Conservation (phyloP, 2,888 invertebrate genomes). For the Apamea crenata region DNA sequence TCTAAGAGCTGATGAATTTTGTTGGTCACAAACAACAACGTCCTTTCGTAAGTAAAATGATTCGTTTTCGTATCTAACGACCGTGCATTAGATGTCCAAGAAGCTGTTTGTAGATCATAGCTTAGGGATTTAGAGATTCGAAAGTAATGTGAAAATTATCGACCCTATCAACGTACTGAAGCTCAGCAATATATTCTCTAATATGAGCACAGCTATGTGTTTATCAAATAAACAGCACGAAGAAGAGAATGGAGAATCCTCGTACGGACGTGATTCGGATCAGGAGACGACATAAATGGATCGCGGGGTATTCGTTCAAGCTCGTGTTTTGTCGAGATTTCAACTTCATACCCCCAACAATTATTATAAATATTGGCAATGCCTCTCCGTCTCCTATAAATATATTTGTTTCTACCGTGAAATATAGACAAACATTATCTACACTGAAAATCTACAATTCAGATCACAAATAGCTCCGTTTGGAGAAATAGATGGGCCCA, state of each 20-base stretch:
- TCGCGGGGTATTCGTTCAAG: constrained; percentile 67
- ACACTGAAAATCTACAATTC: constrained; percentile 67
- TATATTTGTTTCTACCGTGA: constrained; percentile 51
- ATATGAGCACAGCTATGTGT: constrained; percentile 57
- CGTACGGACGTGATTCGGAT: constrained; percentile 77
- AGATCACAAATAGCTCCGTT: constrained; percentile 66
- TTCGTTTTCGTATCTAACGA: neutral
- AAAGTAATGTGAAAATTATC: constrained; percentile 49
- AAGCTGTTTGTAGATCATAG: constrained; percentile 31
- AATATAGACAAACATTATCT: constrained; percentile 64
- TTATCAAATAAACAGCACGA: constrained; percentile 72
- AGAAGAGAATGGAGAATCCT: constrained; percentile 71
- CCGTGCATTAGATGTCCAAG: constrained; percentile 2
- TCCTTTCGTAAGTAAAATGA: neutral
- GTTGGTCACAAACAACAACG: neutral
- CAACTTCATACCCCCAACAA: constrained; percentile 60
- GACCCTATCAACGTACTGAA: constrained; percentile 39
- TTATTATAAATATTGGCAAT: constrained; percentile 67
- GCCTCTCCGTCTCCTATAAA: constrained; percentile 30
- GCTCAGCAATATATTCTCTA: constrained; percentile 44
- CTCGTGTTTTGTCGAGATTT: constrained; percentile 70
- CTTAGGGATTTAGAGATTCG: constrained; percentile 26
- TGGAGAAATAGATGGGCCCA: constrained; percentile 63
- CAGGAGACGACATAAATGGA: constrained; percentile 76
- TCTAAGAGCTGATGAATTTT: neutral